These are phyloP conservation scores for Fragum fragum DNA, from an alignment of 2,888 invertebrate genomes.

Conservation along the genomic window DNA sequence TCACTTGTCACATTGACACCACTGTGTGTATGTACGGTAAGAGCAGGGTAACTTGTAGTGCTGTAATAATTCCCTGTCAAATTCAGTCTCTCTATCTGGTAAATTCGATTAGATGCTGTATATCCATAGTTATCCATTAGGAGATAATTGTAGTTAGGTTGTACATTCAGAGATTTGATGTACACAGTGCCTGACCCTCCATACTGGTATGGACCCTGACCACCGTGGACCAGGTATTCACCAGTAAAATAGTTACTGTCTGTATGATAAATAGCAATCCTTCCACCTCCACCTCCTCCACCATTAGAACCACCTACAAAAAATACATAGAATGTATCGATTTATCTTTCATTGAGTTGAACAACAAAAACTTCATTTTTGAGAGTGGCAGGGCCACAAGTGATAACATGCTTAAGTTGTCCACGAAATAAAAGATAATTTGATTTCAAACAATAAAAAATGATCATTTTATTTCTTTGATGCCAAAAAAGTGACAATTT, in stretches of 20 bases:
- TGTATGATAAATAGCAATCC: slow-evolving; percentile 78
- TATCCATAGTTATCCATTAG: slow-evolving; percentile 71
- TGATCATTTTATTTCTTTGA: no score
- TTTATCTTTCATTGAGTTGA: no score
- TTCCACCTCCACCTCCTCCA: slow-evolving; percentile 80
- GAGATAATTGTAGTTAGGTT: slow-evolving; percentile 46
- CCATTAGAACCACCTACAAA: slow-evolving; percentile 66
- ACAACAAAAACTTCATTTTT: no score
- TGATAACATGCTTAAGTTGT: no score
- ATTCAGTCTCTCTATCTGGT: slow-evolving; percentile 70
- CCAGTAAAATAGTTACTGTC: slow-evolving; percentile 75
- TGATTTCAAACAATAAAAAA: no score
- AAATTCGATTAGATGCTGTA: slow-evolving; percentile 65
- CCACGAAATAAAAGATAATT: no score
- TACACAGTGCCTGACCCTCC: slow-evolving; percentile 78
- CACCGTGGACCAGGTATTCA: slow-evolving; percentile 71
- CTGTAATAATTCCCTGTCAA: slow-evolving; percentile 51
- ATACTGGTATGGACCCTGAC: slow-evolving; percentile 65
- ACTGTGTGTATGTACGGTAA: slow-evolving; percentile 57
- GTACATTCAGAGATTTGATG: slow-evolving; percentile 50
- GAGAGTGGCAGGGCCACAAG: no score
- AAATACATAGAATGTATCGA: neutral
- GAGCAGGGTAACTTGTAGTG: slow-evolving; percentile 7
- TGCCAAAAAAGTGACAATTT: no score
- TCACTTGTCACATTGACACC: slow-evolving; percentile 63